Conservation (phyloP, 2,797 vertebrate species). For the Ficedula albicollis region DNA sequence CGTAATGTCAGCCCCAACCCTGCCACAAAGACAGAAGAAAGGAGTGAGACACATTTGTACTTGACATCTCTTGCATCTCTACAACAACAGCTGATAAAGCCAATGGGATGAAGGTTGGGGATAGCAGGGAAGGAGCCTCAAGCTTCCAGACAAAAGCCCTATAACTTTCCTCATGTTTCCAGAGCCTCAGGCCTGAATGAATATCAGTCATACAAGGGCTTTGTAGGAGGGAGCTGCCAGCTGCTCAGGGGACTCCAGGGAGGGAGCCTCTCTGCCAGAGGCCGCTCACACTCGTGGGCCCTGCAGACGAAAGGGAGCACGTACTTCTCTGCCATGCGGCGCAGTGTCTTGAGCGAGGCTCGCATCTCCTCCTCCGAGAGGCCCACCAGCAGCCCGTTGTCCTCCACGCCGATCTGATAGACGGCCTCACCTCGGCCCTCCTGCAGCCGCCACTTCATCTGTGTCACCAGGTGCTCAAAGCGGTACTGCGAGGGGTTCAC, state of each 20-base stretch:
- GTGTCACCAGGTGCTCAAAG: constrained; percentile 96
- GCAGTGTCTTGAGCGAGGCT: constrained; percentile 91
- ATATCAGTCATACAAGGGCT: background rate
- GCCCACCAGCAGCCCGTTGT: constrained; percentile 95
- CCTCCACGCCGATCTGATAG: constrained; percentile 98
- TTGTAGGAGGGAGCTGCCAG: background rate
- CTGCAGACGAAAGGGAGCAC: background rate
- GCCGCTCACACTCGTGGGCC: fast-evolving
- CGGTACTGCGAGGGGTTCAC: constrained; percentile 95
- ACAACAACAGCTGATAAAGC: background rate
- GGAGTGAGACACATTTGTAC: background rate
- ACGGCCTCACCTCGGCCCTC: constrained; percentile 96
- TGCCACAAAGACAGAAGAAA: constrained; percentile 59
- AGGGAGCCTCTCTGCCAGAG: background rate
- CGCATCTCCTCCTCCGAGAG: constrained; percentile 94
- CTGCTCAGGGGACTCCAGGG: background rate
- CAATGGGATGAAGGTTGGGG: background rate
- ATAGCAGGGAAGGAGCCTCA: background rate
- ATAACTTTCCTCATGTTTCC: background rate
- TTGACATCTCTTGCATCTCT: background rate
- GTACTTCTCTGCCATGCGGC: constrained; percentile 95
- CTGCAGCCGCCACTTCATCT: constrained; percentile 99
- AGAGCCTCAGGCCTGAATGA: background rate
- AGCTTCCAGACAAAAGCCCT: background rate
- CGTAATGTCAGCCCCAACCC: constrained; percentile 94